A percentile compares a stretch with the other conserved stretches of the same genome.
Conservation (phyloP, 2,888 invertebrate species). For the Netelia inedita region DNA sequence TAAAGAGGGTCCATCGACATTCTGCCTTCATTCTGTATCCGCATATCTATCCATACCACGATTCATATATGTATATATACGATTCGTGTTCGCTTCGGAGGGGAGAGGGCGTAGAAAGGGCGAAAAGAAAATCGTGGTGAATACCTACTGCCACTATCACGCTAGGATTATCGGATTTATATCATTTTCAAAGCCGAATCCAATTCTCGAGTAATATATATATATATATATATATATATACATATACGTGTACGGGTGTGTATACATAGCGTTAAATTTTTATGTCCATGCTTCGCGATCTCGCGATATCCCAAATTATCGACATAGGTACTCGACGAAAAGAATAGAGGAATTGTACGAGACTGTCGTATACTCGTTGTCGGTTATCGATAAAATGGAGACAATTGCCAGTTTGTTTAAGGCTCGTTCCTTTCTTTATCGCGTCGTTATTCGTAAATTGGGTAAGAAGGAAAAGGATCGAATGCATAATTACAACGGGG, state of each 20-base stretch:
- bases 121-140: conserved; percentile 22
- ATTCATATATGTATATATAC: not conserved
- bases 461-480: too few relatives aligned
- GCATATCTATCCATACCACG: conserved; percentile 23
- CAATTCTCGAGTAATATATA: conserved; percentile 5
- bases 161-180: conserved; percentile 45
- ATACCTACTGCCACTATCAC: conserved; percentile 30
- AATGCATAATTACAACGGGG: too few relatives aligned
- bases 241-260: not conserved
- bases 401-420: not conserved
- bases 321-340: not conserved
- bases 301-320: not conserved
- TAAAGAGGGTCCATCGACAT: conserved; percentile 47
- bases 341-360: not conserved
- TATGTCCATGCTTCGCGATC: not conserved
- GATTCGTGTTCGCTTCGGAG: conserved; percentile 24
- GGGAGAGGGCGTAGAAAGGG: conserved; percentile 8
- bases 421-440: not conserved
- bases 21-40: conserved; percentile 33
- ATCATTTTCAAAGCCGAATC: conserved; percentile 38
- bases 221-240: conserved; percentile 6
- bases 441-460: too few relatives aligned
- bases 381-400: not conserved
- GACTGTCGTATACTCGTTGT: not conserved
- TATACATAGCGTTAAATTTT: not conserved